These are phyloP conservation scores for Glareola pratincola DNA, from an alignment of 2,113 vertebrate species.

Conservation along the genomic window DNA sequence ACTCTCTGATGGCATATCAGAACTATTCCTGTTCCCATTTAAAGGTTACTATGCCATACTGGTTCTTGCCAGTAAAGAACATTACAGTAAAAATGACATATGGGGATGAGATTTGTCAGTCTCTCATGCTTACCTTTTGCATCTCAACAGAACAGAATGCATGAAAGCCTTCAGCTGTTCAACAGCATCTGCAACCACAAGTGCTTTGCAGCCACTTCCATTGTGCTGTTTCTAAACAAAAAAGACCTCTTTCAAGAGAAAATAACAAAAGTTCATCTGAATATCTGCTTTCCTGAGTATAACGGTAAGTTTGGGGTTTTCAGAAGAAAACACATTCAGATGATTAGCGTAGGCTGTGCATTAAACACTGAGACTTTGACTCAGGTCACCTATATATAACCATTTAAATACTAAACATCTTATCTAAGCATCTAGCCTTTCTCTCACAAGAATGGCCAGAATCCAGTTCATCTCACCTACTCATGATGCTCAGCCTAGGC, in stretches of 20 bases:
- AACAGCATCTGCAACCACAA: constrained; percentile 81
- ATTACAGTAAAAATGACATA: not conserved
- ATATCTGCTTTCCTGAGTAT: constrained; percentile 78
- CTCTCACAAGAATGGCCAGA: not conserved
- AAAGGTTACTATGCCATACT: not conserved
- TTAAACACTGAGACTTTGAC: not conserved
- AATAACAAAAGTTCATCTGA: constrained; percentile 73
- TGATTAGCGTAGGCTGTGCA: not conserved
- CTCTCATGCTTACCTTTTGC: constrained; percentile 8
- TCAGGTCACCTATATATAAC: not conserved
- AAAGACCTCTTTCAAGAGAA: constrained; percentile 81
- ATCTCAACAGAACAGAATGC: constrained; percentile 77
- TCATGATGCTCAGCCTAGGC: not conserved
- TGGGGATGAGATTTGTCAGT: not conserved
- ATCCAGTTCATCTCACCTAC: not conserved
- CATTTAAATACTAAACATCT: not conserved
- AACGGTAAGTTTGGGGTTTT: constrained; percentile 57
- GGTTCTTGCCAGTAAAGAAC: not conserved
- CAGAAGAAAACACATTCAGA: not conserved
- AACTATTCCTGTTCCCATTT: not conserved
- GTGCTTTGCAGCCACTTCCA: constrained; percentile 77
- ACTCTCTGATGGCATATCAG: not conserved
- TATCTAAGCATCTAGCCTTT: not conserved
- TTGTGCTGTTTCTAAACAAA: constrained; percentile 80
- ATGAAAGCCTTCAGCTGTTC: constrained; percentile 79